Evolutionary conservation across 2,113 vertebrate species (phyloP).

Genomic region (Platycercus adscitus): DNA sequence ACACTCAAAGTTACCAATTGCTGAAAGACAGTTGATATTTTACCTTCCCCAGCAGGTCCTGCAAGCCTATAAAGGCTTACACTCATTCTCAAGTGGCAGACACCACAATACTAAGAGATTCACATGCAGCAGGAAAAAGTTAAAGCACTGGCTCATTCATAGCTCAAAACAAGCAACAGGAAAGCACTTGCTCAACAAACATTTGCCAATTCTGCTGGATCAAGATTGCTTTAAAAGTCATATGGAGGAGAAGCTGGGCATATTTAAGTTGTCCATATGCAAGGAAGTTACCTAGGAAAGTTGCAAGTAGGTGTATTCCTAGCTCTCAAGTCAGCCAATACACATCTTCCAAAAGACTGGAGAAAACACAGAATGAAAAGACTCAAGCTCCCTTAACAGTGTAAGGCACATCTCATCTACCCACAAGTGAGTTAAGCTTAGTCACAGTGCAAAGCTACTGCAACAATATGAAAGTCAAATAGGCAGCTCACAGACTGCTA

Average conservation of each 20-base stretch:
- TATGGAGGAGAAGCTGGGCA: background rate
- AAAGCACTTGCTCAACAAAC: background rate
- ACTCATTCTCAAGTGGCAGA: background rate
- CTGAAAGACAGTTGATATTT: background rate
- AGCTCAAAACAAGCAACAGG: background rate
- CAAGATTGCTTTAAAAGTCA: background rate
- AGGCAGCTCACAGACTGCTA: background rate
- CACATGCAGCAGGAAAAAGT: background rate
- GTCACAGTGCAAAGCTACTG: background rate
- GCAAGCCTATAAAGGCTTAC: background rate
- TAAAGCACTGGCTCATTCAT: background rate
- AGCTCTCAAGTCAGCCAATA: background rate
- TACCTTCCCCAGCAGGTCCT: background rate
- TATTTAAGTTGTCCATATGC: background rate
- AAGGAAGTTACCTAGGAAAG: background rate
- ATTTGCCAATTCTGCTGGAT: background rate
- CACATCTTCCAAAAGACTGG: background rate
- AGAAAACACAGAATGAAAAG: background rate
- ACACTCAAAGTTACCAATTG: background rate
- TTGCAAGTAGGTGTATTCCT: background rate
- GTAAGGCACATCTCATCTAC: background rate
- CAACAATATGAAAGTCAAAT: background rate
- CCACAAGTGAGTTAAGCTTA: background rate
- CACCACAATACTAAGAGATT: background rate
- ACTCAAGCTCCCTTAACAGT: background rate